Percentiles rank a stretch among this genome's conserved stretches.
Conservation (phyloP, 2,888 invertebrate genomes). For the Cylloceria caligata region DNA sequence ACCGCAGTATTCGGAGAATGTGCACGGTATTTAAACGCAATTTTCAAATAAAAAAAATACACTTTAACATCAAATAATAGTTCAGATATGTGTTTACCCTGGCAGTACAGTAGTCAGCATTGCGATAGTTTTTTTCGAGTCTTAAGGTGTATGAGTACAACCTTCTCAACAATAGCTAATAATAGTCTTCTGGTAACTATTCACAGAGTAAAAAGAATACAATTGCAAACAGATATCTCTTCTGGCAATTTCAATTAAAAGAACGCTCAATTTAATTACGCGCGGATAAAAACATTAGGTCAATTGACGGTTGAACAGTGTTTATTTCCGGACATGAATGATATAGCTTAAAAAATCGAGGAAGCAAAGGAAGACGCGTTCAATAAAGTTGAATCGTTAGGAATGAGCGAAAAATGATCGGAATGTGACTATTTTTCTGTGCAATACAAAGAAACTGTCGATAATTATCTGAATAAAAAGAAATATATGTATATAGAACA, state of each 20-base stretch:
- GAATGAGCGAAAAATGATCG: too few species aligned
- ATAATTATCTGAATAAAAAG: too few species aligned
- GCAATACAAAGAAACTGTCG: too few species aligned
- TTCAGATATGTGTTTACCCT: slow-evolving; percentile 36
- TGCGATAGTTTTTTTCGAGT: slow-evolving; percentile 50
- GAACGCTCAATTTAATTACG: slow-evolving; percentile 15
- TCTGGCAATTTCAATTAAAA: slow-evolving; percentile 32
- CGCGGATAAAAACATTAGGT: slow-evolving; percentile 7
- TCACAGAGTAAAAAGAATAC: slow-evolving; percentile 38
- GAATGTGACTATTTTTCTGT: too few species aligned
- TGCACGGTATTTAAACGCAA: slow-evolving; percentile 53
- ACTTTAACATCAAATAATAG: too few species aligned
- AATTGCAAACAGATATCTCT: slow-evolving; percentile 28
- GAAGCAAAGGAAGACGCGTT: slow-evolving; percentile 30
- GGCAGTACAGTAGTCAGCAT: slow-evolving; percentile 42
- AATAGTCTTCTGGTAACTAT: slow-evolving; percentile 37
- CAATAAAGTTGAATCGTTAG: slow-evolving; percentile 26
- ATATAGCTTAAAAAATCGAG: slow-evolving; percentile 9
- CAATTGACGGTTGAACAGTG: not conserved
- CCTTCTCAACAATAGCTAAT: slow-evolving; percentile 42
- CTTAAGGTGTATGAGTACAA: slow-evolving; percentile 38
- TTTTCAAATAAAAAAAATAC: not conserved
- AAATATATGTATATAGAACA: too few species aligned
- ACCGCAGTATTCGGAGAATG: not conserved
- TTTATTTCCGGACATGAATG: slow-evolving; percentile 27